Percentiles rank a stretch among this genome's conserved stretches.
Evolutionary conservation across 2,113 vertebrate genomes (phyloP).

Genomic region (Pachypanchax playfairii): DNA sequence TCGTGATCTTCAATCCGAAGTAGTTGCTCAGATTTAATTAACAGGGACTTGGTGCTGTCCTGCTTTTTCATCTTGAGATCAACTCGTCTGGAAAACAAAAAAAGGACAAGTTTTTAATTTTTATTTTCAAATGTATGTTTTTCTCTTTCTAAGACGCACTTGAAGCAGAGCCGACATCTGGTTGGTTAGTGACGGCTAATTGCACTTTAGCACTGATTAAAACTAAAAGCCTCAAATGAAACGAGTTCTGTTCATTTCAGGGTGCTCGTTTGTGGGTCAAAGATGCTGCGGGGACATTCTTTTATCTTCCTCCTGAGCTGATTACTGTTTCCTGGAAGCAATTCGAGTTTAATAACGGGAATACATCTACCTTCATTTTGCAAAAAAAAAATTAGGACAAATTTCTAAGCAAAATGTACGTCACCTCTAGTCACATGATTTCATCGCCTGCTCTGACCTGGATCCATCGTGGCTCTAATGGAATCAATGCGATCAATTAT

Average conservation of each 20-base stretch:
- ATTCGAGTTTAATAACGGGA: neutral
- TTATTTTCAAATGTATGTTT: constrained; percentile 17
- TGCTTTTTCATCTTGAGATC: constrained; percentile 85
- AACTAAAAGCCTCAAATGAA: constrained; percentile 26
- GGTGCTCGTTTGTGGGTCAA: constrained; percentile 1
- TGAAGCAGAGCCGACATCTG: constrained; percentile 51
- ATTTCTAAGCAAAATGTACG: neutral
- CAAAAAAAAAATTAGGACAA: constrained; percentile 3
- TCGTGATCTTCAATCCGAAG: constrained; percentile 90
- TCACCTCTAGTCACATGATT: constrained; percentile 16
- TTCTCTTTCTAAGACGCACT: constrained; percentile 34
- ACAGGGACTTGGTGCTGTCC: constrained; percentile 86
- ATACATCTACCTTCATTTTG: neutral
- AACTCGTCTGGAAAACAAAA: constrained; percentile 74
- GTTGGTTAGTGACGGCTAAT: constrained; percentile 39
- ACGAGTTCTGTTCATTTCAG: constrained; percentile 17
- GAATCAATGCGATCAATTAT: constrained; percentile 11
- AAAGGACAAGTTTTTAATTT: constrained; percentile 8
- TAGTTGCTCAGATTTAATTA: constrained; percentile 86
- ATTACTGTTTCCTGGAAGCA: constrained; percentile 15
- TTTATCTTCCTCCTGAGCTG: neutral
- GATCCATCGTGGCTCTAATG: constrained; percentile 14
- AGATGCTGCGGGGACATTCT: neutral
- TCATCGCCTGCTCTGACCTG: constrained; percentile 18
- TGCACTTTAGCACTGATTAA: constrained; percentile 57